Conservation (phyloP, 1,140 invertebrate genomes). For the Laupala kohalensis region DNA sequence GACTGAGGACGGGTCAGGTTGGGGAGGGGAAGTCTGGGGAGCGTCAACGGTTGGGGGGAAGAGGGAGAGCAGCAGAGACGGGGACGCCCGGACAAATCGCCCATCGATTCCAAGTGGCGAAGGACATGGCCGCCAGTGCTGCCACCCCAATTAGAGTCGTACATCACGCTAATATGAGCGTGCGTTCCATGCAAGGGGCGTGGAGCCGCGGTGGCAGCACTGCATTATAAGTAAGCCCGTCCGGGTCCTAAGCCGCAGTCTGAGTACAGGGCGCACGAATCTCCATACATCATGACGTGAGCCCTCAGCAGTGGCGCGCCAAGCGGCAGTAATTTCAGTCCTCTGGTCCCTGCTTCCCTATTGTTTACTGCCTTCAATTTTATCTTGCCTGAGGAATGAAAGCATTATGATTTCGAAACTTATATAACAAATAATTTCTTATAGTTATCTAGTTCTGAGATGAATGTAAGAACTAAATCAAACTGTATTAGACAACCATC, state of each 20-base stretch:
- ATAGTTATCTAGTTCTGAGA: too few species aligned
- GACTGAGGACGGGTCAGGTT: too few species aligned
- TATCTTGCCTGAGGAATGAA: too few species aligned
- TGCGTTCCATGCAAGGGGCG: not conserved
- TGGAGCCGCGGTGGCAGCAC: not conserved
- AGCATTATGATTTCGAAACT: too few species aligned
- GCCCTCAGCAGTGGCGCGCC: not conserved
- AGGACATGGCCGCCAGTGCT: not conserved
- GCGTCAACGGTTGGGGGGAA: too few species aligned
- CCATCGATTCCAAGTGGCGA: not conserved
- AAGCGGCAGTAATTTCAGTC: not conserved
- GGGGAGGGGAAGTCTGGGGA: too few species aligned
- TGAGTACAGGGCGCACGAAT: not conserved
- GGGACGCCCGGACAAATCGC: not conserved
- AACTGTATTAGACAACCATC: too few species aligned
- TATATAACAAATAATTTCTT: too few species aligned
- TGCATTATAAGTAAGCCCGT: not conserved
- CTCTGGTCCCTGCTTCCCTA: not conserved
- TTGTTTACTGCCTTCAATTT: not conserved
- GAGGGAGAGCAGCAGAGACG: too few species aligned
- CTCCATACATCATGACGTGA: not conserved
- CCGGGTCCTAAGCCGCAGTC: not conserved
- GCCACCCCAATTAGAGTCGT: not conserved
- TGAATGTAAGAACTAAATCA: too few species aligned
- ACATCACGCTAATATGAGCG: not conserved